Evolutionary conservation across 2,888 invertebrate species (phyloP).

Genomic region (Spatulosminthurus flaviceps): DNA sequence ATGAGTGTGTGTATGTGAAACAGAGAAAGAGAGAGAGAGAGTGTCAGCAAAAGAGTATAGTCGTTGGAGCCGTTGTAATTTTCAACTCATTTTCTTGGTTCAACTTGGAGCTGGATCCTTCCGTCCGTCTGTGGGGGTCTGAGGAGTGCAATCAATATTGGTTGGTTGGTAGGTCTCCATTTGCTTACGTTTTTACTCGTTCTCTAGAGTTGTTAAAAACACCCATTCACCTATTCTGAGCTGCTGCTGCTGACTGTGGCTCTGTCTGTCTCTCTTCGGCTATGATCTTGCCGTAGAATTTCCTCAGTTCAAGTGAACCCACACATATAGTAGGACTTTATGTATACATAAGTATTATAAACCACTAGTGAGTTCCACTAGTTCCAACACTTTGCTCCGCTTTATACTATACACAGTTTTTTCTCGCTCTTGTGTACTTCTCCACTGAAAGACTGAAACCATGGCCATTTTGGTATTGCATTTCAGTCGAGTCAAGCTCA

Average conservation of each 20-base stretch:
- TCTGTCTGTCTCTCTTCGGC: constrained; percentile 38
- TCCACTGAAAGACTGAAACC: background rate
- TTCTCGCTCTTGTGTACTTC: too few species aligned
- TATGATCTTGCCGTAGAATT: constrained; percentile 39
- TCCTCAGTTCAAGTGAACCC: constrained; percentile 6
- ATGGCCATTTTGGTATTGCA: constrained; percentile 47
- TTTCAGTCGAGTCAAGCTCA: constrained; percentile 35
- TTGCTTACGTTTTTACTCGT: constrained; percentile 45
- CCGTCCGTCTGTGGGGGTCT: constrained; percentile 46
- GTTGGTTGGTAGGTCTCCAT: constrained; percentile 47
- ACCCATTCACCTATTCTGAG: constrained; percentile 44
- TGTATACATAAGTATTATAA: background rate
- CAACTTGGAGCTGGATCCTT: constrained; percentile 33
- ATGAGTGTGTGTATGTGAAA: background rate
- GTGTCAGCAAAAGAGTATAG: constrained; percentile 22
- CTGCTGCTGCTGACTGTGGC: constrained; percentile 38
- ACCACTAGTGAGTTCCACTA: too few species aligned
- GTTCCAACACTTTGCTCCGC: too few species aligned
- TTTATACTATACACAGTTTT: too few species aligned
- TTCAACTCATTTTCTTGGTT: constrained; percentile 40
- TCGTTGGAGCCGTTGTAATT: constrained; percentile 28
- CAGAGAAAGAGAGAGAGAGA: too few species aligned
- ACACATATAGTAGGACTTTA: background rate
- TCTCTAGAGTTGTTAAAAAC: constrained; percentile 44
- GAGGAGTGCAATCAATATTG: constrained; percentile 51